phyloP scores from a whole-genome alignment of 1,140 invertebrate species.

The Zaprionus tsacasi region DNA sequence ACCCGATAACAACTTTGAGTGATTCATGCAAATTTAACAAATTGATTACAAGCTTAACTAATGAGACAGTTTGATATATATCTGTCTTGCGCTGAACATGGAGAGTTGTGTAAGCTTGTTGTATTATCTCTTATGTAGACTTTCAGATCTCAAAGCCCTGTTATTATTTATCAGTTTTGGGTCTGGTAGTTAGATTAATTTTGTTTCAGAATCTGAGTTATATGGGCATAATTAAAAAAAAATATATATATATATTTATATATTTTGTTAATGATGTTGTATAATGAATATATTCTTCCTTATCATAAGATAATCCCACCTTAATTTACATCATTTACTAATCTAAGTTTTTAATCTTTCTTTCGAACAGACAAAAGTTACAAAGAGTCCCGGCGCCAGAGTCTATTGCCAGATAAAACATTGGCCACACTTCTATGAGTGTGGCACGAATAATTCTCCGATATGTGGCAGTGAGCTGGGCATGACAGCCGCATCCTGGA shows the following conservation, averaged over 20 bases:
- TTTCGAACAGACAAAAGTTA: conserved; percentile 64
- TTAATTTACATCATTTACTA: too few relatives aligned
- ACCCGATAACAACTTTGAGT: neutral
- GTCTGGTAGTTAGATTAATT: neutral
- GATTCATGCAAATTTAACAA: neutral
- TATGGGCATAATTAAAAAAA: too few relatives aligned
- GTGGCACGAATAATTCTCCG: conserved; percentile 44
- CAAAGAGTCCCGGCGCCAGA: conserved; percentile 85
- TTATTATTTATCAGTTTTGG: neutral
- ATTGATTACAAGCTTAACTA: neutral
- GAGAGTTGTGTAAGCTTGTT: neutral
- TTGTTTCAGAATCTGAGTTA: neutral
- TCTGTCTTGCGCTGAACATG: neutral
- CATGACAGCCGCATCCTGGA: conserved; percentile 64
- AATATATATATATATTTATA: too few relatives aligned
- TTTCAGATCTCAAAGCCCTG: neutral
- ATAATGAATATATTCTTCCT: too few relatives aligned
- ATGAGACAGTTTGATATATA: neutral
- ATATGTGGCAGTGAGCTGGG: conserved; percentile 72
- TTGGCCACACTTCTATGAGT: conserved; percentile 81
- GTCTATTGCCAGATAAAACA: conserved; percentile 84
- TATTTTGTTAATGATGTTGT: too few relatives aligned
- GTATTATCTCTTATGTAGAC: neutral
- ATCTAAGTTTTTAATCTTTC: neutral
- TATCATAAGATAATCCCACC: too few relatives aligned